These are phyloP conservation scores for Florisuga fusca DNA, from an alignment of 2,797 vertebrate species.

Conservation along the genomic window DNA sequence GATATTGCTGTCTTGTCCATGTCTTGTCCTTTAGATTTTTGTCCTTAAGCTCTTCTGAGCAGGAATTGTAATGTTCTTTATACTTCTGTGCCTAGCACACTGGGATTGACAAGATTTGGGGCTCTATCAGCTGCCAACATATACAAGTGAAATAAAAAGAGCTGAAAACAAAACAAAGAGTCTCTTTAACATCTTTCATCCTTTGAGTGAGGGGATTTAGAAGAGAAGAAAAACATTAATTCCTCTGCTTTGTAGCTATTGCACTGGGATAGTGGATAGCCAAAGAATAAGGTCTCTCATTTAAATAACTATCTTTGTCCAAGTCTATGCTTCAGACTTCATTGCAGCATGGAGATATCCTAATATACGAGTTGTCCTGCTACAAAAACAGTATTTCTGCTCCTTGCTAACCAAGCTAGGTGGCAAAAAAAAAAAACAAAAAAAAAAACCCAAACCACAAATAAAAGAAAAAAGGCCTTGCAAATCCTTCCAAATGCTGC, in stretches of 20 bases:
- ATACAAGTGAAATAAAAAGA: constrained; percentile 44
- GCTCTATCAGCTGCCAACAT: constrained; percentile 29
- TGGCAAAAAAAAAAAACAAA: not conserved
- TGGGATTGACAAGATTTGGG: constrained; percentile 18
- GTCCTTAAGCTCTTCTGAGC: constrained; percentile 28
- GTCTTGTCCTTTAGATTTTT: constrained; percentile 39
- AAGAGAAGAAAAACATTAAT: constrained; percentile 41
- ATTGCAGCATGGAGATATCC: not conserved
- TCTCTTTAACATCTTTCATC: constrained; percentile 22
- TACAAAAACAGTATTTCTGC: not conserved
- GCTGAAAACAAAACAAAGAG: constrained; percentile 42
- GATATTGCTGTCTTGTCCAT: not conserved
- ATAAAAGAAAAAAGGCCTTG: not conserved
- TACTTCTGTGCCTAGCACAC: not conserved
- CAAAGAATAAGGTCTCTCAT: constrained; percentile 10
- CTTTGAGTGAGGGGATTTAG: constrained; percentile 31
- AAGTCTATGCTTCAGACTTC: constrained; percentile 7
- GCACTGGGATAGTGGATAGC: constrained; percentile 1
- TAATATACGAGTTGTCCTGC: not conserved
- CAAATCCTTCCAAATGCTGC: not conserved
- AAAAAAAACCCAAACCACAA: no score
- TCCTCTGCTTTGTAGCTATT: constrained; percentile 38
- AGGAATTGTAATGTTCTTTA: constrained; percentile 10
- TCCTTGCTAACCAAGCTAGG: not conserved
- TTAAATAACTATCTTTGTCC: constrained; percentile 22